Evolutionary conservation across 64 coral and sea anemone genomes (phyloP).

Genomic region (Astreopora myriophthalma): DNA sequence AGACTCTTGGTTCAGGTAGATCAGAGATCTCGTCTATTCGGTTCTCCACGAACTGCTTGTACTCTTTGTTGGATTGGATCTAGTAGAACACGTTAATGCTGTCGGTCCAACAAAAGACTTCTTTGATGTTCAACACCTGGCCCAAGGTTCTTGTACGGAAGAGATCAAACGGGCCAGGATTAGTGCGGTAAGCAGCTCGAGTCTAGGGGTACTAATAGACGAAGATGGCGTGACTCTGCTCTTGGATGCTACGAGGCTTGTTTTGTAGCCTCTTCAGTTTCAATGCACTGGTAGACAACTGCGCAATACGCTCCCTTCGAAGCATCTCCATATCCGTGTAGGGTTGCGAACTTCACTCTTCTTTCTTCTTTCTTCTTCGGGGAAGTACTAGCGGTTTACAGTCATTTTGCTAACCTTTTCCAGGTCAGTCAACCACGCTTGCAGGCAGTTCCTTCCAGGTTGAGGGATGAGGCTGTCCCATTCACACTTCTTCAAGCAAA

Average conservation of each 20-base stretch:
- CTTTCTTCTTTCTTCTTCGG: neutral
- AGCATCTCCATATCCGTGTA: conserved; percentile 71
- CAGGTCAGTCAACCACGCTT: conserved; percentile 33
- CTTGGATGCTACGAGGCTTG: conserved; percentile 52
- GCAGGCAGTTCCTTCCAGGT: neutral
- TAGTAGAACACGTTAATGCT: conserved; percentile 51
- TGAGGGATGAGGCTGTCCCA: conserved; percentile 22
- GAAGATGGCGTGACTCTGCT: conserved; percentile 18
- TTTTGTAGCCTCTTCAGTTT: conserved; percentile 40
- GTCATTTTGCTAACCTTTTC: neutral
- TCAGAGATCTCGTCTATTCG: conserved; percentile 24
- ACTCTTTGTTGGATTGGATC: conserved; percentile 24
- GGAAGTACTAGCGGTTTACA: conserved; percentile 1
- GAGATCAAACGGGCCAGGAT: too few species aligned
- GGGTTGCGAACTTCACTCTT: neutral
- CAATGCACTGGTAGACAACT: conserved; percentile 50
- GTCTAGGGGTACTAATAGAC: conserved; percentile 41
- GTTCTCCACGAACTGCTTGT: conserved; percentile 62
- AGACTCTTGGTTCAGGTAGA: conserved; percentile 63
- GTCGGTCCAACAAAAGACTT: conserved; percentile 30
- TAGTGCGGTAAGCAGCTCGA: conserved; percentile 9
- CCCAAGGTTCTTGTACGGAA: neutral
- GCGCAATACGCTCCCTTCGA: conserved; percentile 61
- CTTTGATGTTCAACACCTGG: neutral
- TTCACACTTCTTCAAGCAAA: conserved; percentile 22